Evolutionary conservation across 2,113 vertebrate species (phyloP), one percentile per base, ranked within the genome.

Genomic region (sheep (Ovis aries)): DNA sequence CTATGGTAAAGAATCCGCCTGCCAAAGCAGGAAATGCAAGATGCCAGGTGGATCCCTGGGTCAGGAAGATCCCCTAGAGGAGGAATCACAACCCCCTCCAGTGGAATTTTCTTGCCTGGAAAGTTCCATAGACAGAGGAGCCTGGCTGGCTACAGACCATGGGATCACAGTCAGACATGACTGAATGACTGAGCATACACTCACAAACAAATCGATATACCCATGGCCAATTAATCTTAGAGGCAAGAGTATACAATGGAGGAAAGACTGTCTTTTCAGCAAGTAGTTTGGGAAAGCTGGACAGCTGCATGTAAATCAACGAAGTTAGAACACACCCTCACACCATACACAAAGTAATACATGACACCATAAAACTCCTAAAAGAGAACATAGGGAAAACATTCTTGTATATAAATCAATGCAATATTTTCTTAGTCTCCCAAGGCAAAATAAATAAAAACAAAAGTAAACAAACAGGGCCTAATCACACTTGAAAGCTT

Each of bases 41-140:
- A 40, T 0, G 0, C 67, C 10, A 0, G 19, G 36, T 74, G n/a
- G 67, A 40, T 23, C n/a, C n/a, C n/a, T 74, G n/a, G 36, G 67
- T 74, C 67, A 74, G 19, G 67, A 74, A 23, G 67, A 74, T 40
- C 19, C 67, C 67, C 67, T 40, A 74, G 67, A 74, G 67, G 19
- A 40, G 67, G 19, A 40, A 40, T 74, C n/a, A 12, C 67, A 71
- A 40, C 19, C 19, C 67, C n/a, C 2, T 40, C n/a, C n/a, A 23
- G 67, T 40, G n/a, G n/a, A 71, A 71, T 71, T 40, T 23, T 13
- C 67, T 74, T 74, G 5, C 67, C 67, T 74, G n/a, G n/a, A 23
- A 74, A 74, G 40, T 40, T 40, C 19, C n/a, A 40, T 25, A 74
- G 67, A 74, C n/a, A 74, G n/a, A 40, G 10, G n/a, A 74, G n/a